Evolutionary conservation across 2,888 invertebrate species (phyloP).

Genomic region (Carcina quercana): DNA sequence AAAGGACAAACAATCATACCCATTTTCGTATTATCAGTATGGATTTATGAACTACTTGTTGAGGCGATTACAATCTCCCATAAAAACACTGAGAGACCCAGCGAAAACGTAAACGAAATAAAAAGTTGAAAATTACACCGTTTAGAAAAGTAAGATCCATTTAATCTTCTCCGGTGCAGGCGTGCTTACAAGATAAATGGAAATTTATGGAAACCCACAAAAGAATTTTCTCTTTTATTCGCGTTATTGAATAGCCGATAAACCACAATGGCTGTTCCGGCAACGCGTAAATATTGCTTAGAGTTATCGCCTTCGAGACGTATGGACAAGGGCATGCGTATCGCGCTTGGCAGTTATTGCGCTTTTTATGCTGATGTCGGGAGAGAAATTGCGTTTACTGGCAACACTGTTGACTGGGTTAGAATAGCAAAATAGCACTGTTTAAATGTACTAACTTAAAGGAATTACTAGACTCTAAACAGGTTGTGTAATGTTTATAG

Average conservation of each 20-base stretch:
- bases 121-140: too few relatives aligned
- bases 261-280: slow-evolving; percentile 35
- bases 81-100: too few relatives aligned
- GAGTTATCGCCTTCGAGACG: slow-evolving; percentile 45
- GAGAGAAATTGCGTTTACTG: slow-evolving; percentile 48
- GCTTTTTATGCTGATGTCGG: slow-evolving; percentile 50
- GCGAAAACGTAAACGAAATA: not conserved
- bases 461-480: too few relatives aligned
- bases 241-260: slow-evolving; percentile 44
- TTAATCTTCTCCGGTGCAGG: slow-evolving; percentile 10
- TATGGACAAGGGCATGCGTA: slow-evolving; percentile 37
- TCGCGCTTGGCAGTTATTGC: slow-evolving; percentile 56
- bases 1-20: too few relatives aligned
- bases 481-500: too few relatives aligned
- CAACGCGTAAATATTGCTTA: slow-evolving; percentile 48
- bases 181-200: slow-evolving; percentile 16
- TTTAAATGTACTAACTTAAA: too few relatives aligned
- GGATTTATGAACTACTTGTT: too few relatives aligned
- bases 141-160: slow-evolving; percentile 5
- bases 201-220: slow-evolving; percentile 19
- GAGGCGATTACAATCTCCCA: too few relatives aligned
- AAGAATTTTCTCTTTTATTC: slow-evolving; percentile 28
- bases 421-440: too few relatives aligned
- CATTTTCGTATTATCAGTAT: too few relatives aligned
- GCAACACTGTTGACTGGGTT: slow-evolving; percentile 40